Conservation (phyloP, 2,797 vertebrate species). For the Cynodonichthys magdalenae region DNA sequence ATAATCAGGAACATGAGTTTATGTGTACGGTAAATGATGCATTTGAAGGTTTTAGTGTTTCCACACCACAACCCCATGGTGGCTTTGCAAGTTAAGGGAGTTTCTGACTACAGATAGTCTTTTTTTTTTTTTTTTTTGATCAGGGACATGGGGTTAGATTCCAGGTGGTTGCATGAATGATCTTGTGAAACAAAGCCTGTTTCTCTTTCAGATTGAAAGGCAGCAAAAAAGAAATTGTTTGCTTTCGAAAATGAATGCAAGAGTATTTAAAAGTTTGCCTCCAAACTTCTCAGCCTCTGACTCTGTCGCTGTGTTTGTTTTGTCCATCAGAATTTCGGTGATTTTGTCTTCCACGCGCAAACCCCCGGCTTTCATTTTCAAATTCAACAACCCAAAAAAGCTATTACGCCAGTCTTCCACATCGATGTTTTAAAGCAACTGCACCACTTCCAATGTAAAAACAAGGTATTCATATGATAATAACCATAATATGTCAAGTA, state of each 20-base stretch:
- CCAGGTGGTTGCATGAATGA: constrained; percentile 51
- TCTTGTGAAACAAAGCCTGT: constrained; percentile 53
- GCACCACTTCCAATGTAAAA: constrained; percentile 72
- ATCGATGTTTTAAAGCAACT: constrained; percentile 72
- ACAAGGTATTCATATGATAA: constrained; percentile 80
- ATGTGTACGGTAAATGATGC: constrained; percentile 75
- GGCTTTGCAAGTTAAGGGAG: constrained; percentile 52
- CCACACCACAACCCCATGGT: constrained; percentile 54
- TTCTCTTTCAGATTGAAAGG: constrained; percentile 47
- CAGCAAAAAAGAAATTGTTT: constrained; percentile 34
- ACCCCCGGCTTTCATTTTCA: constrained; percentile 59
- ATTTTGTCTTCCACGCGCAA: constrained; percentile 65
- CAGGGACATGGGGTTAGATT: constrained; percentile 45
- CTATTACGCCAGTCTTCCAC: constrained; percentile 75
- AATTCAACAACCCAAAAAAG: constrained; percentile 66
- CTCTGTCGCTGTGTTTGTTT: constrained; percentile 54
- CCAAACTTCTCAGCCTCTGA: constrained; percentile 32
- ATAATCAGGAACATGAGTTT: constrained; percentile 76
- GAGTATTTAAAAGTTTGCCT: constrained; percentile 49
- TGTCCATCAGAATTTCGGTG: constrained; percentile 58
- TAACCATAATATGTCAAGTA: constrained; percentile 83
- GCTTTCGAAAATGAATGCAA: constrained; percentile 5
- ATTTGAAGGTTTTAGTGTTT: constrained; percentile 75
- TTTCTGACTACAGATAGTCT: constrained; percentile 53
- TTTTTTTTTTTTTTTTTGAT: constrained; percentile 4